phyloP scores from a whole-genome alignment of 2,113 vertebrate genomes.

The Heteronetta atricapilla region DNA sequence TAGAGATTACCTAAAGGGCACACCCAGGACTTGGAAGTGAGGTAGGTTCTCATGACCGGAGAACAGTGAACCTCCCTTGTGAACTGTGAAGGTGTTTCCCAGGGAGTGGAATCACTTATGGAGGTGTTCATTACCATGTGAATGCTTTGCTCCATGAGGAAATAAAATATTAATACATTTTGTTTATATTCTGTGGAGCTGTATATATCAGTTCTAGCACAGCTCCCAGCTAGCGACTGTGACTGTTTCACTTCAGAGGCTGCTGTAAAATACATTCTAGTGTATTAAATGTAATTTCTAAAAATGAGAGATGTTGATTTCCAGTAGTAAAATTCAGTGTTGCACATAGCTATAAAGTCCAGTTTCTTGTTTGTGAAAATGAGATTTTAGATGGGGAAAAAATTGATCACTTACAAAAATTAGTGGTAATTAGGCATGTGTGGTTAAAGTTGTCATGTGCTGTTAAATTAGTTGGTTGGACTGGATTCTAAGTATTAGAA shows the following conservation, averaged over 20 bases:
- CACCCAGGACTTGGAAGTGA: background rate
- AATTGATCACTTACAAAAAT: background rate
- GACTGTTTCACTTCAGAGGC: background rate
- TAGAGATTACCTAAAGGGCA: background rate
- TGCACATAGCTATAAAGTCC: background rate
- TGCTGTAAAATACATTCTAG: background rate
- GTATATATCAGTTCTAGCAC: background rate
- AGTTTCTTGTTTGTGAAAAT: background rate
- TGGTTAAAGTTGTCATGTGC: background rate
- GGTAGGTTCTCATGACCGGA: background rate
- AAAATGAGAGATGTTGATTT: background rate
- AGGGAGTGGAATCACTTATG: background rate
- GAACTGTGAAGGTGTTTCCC: background rate
- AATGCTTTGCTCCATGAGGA: background rate
- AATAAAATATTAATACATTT: slow-evolving; percentile 34
- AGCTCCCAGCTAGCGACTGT: background rate
- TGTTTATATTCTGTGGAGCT: background rate
- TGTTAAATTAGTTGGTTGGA: background rate
- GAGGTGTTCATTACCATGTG: background rate
- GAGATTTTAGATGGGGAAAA: background rate
- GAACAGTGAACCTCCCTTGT: background rate
- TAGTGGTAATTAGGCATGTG: background rate
- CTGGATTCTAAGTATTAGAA: background rate
- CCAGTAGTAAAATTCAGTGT: background rate
- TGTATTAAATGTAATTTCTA: background rate